Evolutionary conservation across 1,140 invertebrate genomes (phyloP), one percentile per base, ranked within the genome.

Genomic region (Halesus radiatus): DNA sequence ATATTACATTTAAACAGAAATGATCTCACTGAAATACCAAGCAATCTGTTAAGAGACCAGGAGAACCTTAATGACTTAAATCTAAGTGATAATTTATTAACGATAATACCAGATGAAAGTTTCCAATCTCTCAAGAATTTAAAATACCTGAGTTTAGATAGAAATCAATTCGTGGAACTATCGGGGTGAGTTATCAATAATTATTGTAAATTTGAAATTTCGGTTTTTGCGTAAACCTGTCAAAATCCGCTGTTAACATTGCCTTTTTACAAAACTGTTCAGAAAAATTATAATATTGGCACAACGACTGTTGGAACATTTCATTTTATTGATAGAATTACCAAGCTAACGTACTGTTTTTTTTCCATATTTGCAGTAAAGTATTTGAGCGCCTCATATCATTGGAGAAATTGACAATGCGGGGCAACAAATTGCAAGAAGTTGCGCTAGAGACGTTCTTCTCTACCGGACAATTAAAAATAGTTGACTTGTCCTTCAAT

Each of bases 1-100:
- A 91, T 90, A 83, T 87, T 94, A 78, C 89, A 88, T 29, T 84
- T 94, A 37, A 85, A 88, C 26, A 86, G 87, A 32, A 94, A 94
- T 84, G 85, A 87, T 37, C 85, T 94, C 10, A 85, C 73, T 54
- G 85, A 84, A 22, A 80, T 94, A 32, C 91, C 91, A 3, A 86
- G 88, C 50, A 84, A 87, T 16, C 84, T 93, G 20, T 92, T 94
- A 79, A 87, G 89, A 70, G 90, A 92, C 83, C 89, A 92, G 84
- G 86, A 84, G 2, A 90, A 92, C 62, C 85, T 94, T 1, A 62
- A 87, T 1, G 87, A 86, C 22, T 84, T 94, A 54, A 88, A 92
- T 81, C 85, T 94, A 32, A 89, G 88, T 81, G 86, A 88, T 23
- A 94, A 94, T 84, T 84, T 87, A 45, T 79, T 94, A 16, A 85